phyloP scores from a whole-genome alignment of 2,888 invertebrate genomes.

The Dynastes maya region DNA sequence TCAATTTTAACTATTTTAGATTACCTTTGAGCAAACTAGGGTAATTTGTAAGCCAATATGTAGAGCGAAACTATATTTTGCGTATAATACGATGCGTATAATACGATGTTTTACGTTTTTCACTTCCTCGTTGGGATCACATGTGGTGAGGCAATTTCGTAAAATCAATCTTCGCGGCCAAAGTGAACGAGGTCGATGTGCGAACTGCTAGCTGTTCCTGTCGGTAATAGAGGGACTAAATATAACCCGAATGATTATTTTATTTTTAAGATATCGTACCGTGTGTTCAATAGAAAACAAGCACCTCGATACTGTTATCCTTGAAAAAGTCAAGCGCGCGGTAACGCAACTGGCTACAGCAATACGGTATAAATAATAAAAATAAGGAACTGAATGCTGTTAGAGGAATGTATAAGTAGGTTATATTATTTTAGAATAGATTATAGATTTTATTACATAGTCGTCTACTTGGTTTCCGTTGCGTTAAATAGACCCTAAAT shows the following conservation, averaged over 20 bases:
- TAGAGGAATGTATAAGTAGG: background rate
- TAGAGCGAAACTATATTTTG: background rate
- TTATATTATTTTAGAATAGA: no score
- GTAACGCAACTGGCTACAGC: background rate
- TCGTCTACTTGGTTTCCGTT: no score
- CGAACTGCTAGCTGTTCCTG: constrained; percentile 28
- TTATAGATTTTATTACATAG: no score
- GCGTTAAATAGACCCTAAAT: no score
- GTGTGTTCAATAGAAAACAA: constrained; percentile 21
- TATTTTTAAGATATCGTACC: constrained; percentile 37
- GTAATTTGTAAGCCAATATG: background rate
- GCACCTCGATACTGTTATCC: background rate
- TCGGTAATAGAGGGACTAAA: constrained; percentile 29
- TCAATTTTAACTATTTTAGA: no score
- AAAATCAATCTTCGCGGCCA: constrained; percentile 36
- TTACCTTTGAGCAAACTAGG: no score
- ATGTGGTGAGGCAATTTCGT: constrained; percentile 27
- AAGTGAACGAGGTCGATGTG: constrained; percentile 41
- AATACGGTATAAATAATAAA: background rate
- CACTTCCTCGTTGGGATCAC: constrained; percentile 5
- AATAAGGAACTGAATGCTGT: background rate
- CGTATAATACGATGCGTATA: constrained; percentile 1
- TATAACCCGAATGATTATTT: constrained; percentile 41
- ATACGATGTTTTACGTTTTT: constrained; percentile 1
- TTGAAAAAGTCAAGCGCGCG: constrained; percentile 12